Percentiles rank a stretch among this genome's conserved stretches.
Conservation (phyloP, 2,797 vertebrate genomes). For the Cetoscarus ocellatus region DNA sequence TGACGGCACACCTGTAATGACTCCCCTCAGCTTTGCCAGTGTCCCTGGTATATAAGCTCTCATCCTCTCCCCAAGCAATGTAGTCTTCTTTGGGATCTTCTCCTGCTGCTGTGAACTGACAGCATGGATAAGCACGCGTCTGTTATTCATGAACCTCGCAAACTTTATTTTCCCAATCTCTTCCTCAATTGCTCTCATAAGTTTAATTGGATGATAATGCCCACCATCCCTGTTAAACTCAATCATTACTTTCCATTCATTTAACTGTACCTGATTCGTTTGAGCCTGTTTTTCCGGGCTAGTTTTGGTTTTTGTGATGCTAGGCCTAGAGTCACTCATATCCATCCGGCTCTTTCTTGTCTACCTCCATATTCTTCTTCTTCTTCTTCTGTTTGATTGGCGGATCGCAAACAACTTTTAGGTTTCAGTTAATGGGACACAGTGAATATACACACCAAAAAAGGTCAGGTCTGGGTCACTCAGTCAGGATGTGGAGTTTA, state of each 20-base stretch:
- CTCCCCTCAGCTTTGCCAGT: neutral
- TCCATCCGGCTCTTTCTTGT: neutral
- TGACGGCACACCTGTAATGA: no score
- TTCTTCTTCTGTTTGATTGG: no score
- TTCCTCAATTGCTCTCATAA: neutral
- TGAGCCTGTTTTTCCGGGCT: neutral
- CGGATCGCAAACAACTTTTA: no score
- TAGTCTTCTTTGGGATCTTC: neutral
- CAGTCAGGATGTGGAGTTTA: neutral
- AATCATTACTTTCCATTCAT: neutral
- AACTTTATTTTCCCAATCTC: neutral
- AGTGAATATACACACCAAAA: neutral
- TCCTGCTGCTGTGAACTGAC: neutral
- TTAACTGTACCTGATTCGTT: no score
- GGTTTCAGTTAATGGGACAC: no score
- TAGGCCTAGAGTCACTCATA: no score
- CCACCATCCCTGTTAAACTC: neutral
- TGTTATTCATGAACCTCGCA: neutral
- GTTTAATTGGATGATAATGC: neutral
- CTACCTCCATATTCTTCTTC: no score
- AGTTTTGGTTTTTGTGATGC: no score
- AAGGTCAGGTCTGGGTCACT: neutral
- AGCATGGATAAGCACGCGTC: neutral
- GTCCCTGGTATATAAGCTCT: neutral
- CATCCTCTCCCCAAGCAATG: neutral